Evolutionary conservation across 1,140 invertebrate species (phyloP).

Genomic region (Sinella curviseta): DNA sequence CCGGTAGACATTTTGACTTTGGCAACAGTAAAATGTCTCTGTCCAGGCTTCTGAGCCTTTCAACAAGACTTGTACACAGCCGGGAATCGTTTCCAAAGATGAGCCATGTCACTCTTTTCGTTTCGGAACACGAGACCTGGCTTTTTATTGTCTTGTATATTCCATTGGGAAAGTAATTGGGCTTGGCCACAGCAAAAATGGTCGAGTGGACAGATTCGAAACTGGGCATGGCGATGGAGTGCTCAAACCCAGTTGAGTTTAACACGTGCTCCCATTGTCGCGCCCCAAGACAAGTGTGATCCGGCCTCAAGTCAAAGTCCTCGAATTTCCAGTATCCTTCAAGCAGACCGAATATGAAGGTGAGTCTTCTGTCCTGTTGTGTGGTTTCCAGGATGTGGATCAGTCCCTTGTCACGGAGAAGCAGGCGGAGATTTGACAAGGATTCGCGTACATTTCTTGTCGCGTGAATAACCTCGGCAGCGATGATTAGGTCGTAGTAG

Average conservation of each 20-base stretch:
- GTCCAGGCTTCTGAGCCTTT: background rate
- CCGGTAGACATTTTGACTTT: background rate
- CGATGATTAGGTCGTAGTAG: constrained; percentile 30
- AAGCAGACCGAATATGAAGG: background rate
- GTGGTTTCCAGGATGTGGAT: background rate
- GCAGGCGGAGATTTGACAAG: background rate
- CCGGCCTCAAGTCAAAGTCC: background rate
- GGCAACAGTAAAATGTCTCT: background rate
- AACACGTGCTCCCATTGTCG: background rate
- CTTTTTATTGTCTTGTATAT: background rate
- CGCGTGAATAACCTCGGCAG: constrained; percentile 36
- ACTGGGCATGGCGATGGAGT: background rate
- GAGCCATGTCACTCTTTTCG: background rate
- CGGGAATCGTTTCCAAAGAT: background rate
- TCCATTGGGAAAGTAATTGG: background rate
- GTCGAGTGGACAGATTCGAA: background rate
- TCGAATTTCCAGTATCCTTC: constrained; percentile 9
- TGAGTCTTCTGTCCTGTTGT: background rate
- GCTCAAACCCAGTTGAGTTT: background rate
- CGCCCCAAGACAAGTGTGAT: background rate
- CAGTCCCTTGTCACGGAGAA: background rate
- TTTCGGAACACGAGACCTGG: background rate
- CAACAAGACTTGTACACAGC: background rate
- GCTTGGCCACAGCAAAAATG: background rate
- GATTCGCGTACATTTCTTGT: background rate